Evolutionary conservation across 2,797 vertebrate genomes (phyloP), one percentile per base, ranked within the genome.

Genomic region (Nannoperca obscura): DNA sequence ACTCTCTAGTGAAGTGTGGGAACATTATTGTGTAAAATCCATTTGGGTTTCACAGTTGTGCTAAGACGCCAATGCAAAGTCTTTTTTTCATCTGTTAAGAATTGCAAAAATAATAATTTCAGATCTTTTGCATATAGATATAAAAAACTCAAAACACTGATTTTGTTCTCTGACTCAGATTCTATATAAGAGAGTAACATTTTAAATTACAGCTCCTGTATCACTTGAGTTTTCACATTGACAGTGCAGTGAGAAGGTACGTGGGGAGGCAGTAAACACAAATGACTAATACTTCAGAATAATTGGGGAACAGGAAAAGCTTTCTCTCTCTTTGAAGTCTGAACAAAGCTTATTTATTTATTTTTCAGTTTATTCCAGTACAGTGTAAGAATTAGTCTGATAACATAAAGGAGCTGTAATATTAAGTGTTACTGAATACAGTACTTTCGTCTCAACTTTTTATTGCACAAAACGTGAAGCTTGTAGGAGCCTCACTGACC

Each of bases 401-500:
- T 60, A 58, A 32, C 53, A 49, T 40, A 58, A 77, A 63, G 64
- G 57, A 86, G 74, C 77, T 81, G 71, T 68, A 73, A 81, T 73
- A 62, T 69, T 22, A 71, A 63, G 27, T 65, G 65, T 84, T 73
- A 71, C 24, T 24, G 11, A 63, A 69, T 80, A 88, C 74, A 87
- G 76, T 68, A 72, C 68, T 40, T 78, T 63, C 79, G 53, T 82
- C 49, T 84, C 7, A 17, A 58, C 65, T 74, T 60, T 79, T 87
- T 93, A 94, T 93, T 94, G 91, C 93, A 92, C 91, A 91, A 80
- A 84, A 78, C 14, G 7, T 87, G 81, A 92, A 77, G 88, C 82
- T 78, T 70, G 19, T 52, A 58, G 34, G 19, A 82, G 76, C 85
- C 80, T 88, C 84, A 82, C 74, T 57, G 47, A 82, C 58, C 71